These are phyloP conservation scores for Scaptomyza flava DNA, from an alignment of 2,888 invertebrate genomes.

Conservation along the genomic window DNA sequence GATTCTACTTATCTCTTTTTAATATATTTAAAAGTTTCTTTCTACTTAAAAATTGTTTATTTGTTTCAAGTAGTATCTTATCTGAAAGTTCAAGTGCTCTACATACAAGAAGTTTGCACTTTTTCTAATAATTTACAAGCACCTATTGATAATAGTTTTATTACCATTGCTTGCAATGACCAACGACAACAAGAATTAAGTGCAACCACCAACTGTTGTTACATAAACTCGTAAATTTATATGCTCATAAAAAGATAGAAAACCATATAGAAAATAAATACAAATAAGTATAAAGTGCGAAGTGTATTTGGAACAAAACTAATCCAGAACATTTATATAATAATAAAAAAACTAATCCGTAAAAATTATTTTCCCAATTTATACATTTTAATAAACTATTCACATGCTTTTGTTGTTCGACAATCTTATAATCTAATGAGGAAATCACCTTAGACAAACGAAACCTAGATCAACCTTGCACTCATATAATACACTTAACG, in stretches of 20 bases:
- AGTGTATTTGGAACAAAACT: no score
- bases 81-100: conserved; percentile 39
- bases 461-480: background rate
- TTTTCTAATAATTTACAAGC: conserved; percentile 26
- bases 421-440: no score
- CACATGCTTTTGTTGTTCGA: no score
- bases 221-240: background rate
- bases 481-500: background rate
- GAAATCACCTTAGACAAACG: background rate
- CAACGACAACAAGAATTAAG: conserved; percentile 14
- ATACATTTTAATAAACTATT: no score
- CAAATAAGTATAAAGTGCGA: no score
- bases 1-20: background rate
- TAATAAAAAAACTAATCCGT: no score
- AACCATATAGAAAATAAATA: background rate
- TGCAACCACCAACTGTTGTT: background rate
- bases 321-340: no score
- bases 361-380: no score
- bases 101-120: conserved; percentile 32
- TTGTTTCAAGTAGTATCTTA: conserved; percentile 29
- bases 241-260: background rate
- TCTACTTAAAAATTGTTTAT: background rate
- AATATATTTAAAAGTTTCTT: no score
- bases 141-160: conserved; percentile 23
- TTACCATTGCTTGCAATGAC: conserved; percentile 7